These are phyloP conservation scores for Alces alces DNA, from an alignment of 2,113 vertebrate species.

Conservation along the genomic window DNA sequence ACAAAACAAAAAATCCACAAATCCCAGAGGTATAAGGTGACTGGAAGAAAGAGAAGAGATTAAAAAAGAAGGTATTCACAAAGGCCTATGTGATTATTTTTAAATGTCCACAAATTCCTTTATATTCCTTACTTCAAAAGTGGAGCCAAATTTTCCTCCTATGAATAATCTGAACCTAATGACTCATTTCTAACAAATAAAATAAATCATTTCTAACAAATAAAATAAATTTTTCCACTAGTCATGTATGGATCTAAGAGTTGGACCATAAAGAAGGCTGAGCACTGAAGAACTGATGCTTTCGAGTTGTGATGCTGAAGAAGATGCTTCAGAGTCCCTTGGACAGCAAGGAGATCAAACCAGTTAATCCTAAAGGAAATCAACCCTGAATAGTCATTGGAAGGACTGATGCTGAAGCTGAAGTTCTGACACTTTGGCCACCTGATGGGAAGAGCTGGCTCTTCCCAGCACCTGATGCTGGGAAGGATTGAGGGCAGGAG, in stretches of 20 bases:
- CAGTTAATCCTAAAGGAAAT: not conserved
- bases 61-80: not conserved
- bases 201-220: not conserved
- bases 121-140: not conserved
- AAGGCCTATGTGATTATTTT: not conserved
- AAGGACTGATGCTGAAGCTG: not conserved
- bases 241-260: not conserved
- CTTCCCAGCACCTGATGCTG: not conserved
- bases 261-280: not conserved
- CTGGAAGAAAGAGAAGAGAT: not conserved
- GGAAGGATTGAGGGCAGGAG: not conserved
- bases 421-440: not conserved
- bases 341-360: not conserved
- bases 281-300: not conserved
- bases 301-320: not conserved
- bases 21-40: not conserved
- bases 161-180: not conserved
- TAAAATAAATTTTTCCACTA: not conserved
- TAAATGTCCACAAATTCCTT: not conserved
- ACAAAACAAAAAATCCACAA: not conserved
- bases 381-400: not conserved
- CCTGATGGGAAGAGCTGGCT: not conserved
- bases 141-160: not conserved
- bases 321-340: not conserved
- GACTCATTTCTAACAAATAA: not conserved